Evolutionary conservation across 2,888 invertebrate genomes (phyloP), one percentile per base, ranked within the genome.

Genomic region (Eucera pruinosa): DNA sequence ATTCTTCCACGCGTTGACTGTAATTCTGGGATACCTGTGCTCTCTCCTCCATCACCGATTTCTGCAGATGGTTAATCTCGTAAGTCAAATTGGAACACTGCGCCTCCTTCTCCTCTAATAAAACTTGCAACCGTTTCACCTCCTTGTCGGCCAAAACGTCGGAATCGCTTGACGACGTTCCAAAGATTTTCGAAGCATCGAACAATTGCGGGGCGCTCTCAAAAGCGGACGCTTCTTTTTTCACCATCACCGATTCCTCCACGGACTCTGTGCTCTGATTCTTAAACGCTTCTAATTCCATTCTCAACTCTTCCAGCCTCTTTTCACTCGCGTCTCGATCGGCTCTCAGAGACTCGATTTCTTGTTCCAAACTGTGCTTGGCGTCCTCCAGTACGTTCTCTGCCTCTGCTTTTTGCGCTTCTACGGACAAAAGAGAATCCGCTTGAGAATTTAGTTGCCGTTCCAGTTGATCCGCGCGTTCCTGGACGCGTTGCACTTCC

Each of bases 381-480:
- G 47, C 48, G 9, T 78, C 54, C n/a, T 43, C 20, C 5, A 84
- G 73, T 3, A 50, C 55, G 5, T 73, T 61, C 9, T 67, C 69
- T 30, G 33, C 20, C 20, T 61, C 60, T 11, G 15, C 25, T 90
- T 39, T 74, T 69, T 60, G 90, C 85, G 90, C 81, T 54, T 91
- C 92, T 55, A 90, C 91, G 1, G 83, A 84, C 61, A 91, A 86
- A 39, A 93, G 81, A 33, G 89, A 82, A 68, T 91, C 89, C 50
- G 92, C 79, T 78, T 93, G 94, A 5, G 91, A 88, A 61, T 93
- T 93, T 41, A 94, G 89, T 64, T 94, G 93, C n/a, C 89, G 89
- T 82, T 94, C 94, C 41, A 93, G 88, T 66, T 93, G 93, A 76
- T 94, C 94, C 25, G 93, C 90, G 75, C 94, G 93, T 2, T 91